Base-by-base conservation (phyloP, 2,888 invertebrate species). In the Sceliomorpha sp. region DNA sequence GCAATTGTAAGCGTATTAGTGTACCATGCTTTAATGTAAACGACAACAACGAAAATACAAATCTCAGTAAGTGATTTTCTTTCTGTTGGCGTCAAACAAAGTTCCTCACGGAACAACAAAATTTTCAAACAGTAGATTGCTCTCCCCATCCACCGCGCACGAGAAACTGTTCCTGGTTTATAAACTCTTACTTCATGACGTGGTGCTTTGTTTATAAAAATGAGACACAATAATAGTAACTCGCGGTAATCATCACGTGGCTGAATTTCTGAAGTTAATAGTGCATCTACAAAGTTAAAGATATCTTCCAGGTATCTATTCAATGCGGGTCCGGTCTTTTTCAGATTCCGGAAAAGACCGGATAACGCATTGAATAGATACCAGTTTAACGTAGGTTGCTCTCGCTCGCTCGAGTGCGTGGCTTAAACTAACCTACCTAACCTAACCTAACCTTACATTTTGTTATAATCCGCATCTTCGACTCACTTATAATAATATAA, bases 91-190 rank as follows among this genome's bases (percentile, higher is more conserved):
- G 74, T 66, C 17, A 79, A 55, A 27, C 45, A 27, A 34, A 75
- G 77, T 47, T 72, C 56, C 5, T 70, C 36, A 9, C 72, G 59
- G 48, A 78, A 76, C 26, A 77, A 37, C 48, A 73, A 67, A 58
- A 75, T 59, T 51, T 56, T 64, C 0, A 64, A 34, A 15, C 32
- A 66, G 47, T 59, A 53, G 24, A 66, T 66, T 26, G 69, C 76
- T 62, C 68, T 79, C 5, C 70, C 56, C 76, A 80, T 80, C 77
- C 79, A 81, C 2, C 76, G 63, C 47, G 80, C 77, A 48, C 77
- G 78, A 15, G 74, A 76, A 44, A 76, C 50, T 13, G 77, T 73
- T 17, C 78, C 79, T 51, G 75, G 76, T 13, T 64, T 58, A 27
- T 62, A 48, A 70, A 77, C 74, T 34, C 63, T 70, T 2, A 73